Percentiles rank a stretch among this genome's conserved stretches.
phyloP scores from a whole-genome alignment of 2,113 vertebrate genomes.

The Periophthalmodon schlosseri region DNA sequence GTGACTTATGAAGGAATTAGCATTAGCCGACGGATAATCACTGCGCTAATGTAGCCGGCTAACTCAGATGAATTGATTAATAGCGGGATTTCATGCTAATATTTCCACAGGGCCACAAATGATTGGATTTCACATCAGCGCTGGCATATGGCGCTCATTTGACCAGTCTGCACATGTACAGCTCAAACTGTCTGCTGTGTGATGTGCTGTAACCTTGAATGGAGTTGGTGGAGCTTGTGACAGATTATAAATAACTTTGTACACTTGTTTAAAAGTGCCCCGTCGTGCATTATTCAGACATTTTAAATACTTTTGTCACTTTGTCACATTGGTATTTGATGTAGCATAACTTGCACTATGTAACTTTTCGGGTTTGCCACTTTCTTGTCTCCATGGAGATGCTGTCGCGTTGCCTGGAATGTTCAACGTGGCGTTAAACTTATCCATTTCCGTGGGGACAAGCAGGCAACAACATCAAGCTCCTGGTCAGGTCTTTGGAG shows the following conservation, averaged over 20 bases:
- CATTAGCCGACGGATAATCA: constrained; percentile 38
- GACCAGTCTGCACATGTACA: constrained; percentile 2
- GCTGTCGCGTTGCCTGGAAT: too few species aligned
- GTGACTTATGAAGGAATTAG: constrained; percentile 54
- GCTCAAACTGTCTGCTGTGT: neutral
- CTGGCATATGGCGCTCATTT: constrained; percentile 17
- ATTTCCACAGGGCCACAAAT: constrained; percentile 18
- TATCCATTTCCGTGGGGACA: too few species aligned
- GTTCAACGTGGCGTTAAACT: too few species aligned
- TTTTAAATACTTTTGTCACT: neutral
- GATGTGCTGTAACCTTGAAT: constrained; percentile 8
- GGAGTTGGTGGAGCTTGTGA: neutral
- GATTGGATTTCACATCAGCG: constrained; percentile 34
- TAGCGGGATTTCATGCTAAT: constrained; percentile 32
- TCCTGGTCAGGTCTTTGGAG: too few species aligned
- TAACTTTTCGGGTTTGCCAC: too few species aligned
- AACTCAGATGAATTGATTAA: constrained; percentile 56
- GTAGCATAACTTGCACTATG: too few species aligned
- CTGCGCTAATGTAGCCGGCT: constrained; percentile 55
- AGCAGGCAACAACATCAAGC: too few species aligned
- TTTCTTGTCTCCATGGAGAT: too few species aligned
- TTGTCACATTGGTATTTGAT: neutral
- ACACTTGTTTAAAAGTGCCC: too few species aligned
- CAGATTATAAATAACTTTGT: neutral
- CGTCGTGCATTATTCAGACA: neutral